phyloP scores from a whole-genome alignment of 2,888 invertebrate species.

The Rotaria socialis region DNA sequence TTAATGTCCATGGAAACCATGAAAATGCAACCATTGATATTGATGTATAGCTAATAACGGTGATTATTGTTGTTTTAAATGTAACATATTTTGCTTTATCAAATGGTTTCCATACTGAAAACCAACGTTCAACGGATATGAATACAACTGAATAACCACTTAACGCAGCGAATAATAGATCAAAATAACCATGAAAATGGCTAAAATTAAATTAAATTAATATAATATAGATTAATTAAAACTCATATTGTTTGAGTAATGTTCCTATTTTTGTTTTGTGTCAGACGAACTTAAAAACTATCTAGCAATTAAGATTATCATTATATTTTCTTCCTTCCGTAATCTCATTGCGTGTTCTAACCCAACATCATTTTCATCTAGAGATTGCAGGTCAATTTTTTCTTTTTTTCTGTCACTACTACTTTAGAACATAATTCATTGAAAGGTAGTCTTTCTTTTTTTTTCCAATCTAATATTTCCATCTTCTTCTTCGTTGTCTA shows the following conservation, averaged over 20 bases:
- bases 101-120: constrained; percentile 28
- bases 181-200: constrained; percentile 35
- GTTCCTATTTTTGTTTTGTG: background rate
- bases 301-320: background rate
- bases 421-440: background rate
- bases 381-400: background rate
- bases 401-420: too few species aligned
- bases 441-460: too few species aligned
- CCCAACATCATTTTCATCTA: background rate
- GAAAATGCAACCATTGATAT: background rate
- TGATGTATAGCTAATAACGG: background rate
- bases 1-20: constrained; percentile 27
- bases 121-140: constrained; percentile 32
- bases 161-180: constrained; percentile 24
- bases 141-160: constrained; percentile 34
- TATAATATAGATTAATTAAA: background rate
- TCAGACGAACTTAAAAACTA: background rate
- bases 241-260: background rate
- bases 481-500: background rate
- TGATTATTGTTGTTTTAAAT: constrained; percentile 24
- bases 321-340: background rate
- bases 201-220: background rate
- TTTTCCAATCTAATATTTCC: too few species aligned
- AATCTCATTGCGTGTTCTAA: too few species aligned
- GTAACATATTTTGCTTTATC: constrained; percentile 32